phyloP scores from a whole-genome alignment of 2,113 vertebrate genomes.

The Nerophis lumbriciformis region DNA sequence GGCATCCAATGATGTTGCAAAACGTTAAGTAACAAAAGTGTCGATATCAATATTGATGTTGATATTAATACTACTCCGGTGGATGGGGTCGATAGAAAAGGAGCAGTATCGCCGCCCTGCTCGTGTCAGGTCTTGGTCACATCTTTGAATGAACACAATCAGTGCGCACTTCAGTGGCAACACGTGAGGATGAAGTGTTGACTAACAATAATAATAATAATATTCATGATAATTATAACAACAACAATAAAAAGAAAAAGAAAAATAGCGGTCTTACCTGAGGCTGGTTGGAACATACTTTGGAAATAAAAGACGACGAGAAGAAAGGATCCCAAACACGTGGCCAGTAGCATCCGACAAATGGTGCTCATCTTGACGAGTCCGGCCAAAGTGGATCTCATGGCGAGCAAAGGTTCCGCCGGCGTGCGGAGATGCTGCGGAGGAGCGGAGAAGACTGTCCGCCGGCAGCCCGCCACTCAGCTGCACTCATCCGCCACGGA shows the following conservation, averaged over 20 bases:
- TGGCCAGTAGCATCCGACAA: constrained; percentile 92
- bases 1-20: no score
- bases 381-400: constrained; percentile 89
- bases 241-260: constrained; percentile 1
- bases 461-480: constrained; percentile 48
- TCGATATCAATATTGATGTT: no score
- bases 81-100: no score
- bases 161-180: no score
- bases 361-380: constrained; percentile 94
- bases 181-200: no score
- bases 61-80: no score
- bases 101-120: no score
- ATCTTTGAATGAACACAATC: no score
- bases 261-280: constrained; percentile 77
- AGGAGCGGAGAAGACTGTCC: constrained; percentile 30
- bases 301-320: constrained; percentile 99
- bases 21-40: no score
- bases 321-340: constrained; percentile 94
- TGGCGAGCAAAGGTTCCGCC: constrained; percentile 56
- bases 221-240: no score
- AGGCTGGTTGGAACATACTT: constrained; percentile 91
- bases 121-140: no score
- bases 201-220: no score
- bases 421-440: constrained; percentile 61
- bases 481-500: constrained; percentile 48